Evolutionary conservation across 2,797 vertebrate genomes (phyloP).

Genomic region (Huso huso): DNA sequence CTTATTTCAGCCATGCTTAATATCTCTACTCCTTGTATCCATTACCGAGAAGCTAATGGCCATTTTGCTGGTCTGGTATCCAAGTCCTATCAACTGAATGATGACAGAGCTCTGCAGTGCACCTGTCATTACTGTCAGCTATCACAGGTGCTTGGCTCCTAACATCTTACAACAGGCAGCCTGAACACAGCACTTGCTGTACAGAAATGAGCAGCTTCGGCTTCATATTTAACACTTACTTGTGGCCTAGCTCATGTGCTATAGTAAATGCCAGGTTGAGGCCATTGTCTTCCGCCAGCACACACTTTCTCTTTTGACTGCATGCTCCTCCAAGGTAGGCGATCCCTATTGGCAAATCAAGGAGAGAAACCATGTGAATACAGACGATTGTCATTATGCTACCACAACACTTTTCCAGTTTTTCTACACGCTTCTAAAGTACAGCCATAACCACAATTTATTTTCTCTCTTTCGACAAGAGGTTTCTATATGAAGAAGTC

Average conservation of each 20-base stretch:
- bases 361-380: background rate
- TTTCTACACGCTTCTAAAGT: background rate
- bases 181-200: no score
- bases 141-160: no score
- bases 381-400: no score
- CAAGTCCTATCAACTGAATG: no score
- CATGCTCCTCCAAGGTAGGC: conserved; percentile 91
- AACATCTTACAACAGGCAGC: no score
- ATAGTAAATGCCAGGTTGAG: conserved; percentile 95
- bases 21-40: no score
- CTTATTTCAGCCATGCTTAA: no score
- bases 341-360: conserved; percentile 63
- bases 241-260: conserved; percentile 94
- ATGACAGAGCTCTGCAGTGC: no score
- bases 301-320: conserved; percentile 88
- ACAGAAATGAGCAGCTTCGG: background rate
- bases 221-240: conserved; percentile 58
- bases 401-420: background rate
- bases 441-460: background rate
- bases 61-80: no score
- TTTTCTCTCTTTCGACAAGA: background rate
- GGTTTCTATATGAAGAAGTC: no score
- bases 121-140: no score
- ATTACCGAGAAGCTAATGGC: no score
- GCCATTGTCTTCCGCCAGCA: conserved; percentile 91